phyloP scores from a whole-genome alignment of 2,888 invertebrate genomes.

The Lithodes maja region DNA sequence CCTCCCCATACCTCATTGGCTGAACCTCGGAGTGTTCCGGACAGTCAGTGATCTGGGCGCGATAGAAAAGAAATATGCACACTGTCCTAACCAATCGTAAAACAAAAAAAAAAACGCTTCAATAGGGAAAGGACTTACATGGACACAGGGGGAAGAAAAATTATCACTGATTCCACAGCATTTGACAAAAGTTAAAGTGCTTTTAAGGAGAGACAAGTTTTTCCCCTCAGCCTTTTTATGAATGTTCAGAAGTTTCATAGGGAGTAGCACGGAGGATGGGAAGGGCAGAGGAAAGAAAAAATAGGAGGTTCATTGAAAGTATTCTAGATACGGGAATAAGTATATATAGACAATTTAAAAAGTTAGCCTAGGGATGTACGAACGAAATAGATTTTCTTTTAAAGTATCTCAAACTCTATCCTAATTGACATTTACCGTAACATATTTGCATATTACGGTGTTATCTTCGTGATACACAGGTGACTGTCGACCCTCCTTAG shows the following conservation, averaged over 20 bases:
- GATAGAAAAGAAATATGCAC: constrained; percentile 13
- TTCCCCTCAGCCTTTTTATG: neutral
- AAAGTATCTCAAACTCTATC: constrained; percentile 33
- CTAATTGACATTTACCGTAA: constrained; percentile 53
- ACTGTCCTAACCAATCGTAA: constrained; percentile 37
- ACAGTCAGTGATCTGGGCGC: neutral
- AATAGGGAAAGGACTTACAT: constrained; percentile 44
- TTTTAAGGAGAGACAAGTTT: constrained; percentile 33
- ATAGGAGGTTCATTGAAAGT: neutral
- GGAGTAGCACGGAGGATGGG: neutral
- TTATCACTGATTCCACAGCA: constrained; percentile 44
- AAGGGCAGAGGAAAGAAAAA: neutral
- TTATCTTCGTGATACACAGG: constrained; percentile 45
- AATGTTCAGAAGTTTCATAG: neutral
- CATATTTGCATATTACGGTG: constrained; percentile 56
- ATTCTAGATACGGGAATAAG: no score
- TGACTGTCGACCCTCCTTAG: constrained; percentile 42
- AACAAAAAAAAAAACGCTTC: constrained; percentile 37
- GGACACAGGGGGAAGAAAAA: constrained; percentile 29
- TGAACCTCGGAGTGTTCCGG: neutral
- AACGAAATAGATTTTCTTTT: no score
- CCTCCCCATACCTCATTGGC: constrained; percentile 18
- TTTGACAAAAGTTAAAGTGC: constrained; percentile 35
- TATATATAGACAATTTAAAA: no score
- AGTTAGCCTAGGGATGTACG: no score